Evolutionary conservation across 2,797 vertebrate species (phyloP).

Genomic region (Huso huso): DNA sequence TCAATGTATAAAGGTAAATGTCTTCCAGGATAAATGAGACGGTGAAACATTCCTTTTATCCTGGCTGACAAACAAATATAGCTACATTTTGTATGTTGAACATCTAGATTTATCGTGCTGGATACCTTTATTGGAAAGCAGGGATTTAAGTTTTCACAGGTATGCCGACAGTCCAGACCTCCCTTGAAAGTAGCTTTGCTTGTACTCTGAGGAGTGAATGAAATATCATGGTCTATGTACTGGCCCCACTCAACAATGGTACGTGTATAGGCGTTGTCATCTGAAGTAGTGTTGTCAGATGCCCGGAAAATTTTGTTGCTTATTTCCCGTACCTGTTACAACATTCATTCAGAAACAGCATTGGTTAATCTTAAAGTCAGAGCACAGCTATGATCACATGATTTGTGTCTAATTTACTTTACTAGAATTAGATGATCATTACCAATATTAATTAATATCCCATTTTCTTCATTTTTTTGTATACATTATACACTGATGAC

Average conservation of each 20-base stretch:
- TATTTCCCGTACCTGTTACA: constrained; percentile 71
- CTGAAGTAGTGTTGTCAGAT: constrained; percentile 48
- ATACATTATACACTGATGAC: neutral
- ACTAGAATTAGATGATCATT: too few relatives aligned
- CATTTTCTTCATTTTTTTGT: too few relatives aligned
- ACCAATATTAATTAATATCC: too few relatives aligned
- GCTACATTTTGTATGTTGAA: too few relatives aligned
- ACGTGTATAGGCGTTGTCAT: constrained; percentile 68
- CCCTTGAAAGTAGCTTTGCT: constrained; percentile 30
- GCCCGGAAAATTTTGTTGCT: constrained; percentile 67
- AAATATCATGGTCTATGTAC: constrained; percentile 82
- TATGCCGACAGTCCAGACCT: constrained; percentile 52
- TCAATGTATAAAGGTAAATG: too few relatives aligned
- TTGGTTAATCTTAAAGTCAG: constrained; percentile 1
- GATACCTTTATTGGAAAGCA: constrained; percentile 88
- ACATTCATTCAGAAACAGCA: constrained; percentile 23
- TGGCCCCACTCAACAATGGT: constrained; percentile 88
- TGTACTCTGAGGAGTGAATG: constrained; percentile 78
- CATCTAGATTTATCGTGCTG: neutral
- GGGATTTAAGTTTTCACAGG: constrained; percentile 61
- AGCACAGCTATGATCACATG: too few relatives aligned
- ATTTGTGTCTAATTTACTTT: too few relatives aligned
- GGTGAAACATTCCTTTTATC: constrained; percentile 10
- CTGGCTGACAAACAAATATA: too few relatives aligned
- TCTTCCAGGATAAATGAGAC: constrained; percentile 18